These are phyloP conservation scores for Apamea crenata DNA, from an alignment of 2,888 invertebrate genomes.

Conservation along the genomic window DNA sequence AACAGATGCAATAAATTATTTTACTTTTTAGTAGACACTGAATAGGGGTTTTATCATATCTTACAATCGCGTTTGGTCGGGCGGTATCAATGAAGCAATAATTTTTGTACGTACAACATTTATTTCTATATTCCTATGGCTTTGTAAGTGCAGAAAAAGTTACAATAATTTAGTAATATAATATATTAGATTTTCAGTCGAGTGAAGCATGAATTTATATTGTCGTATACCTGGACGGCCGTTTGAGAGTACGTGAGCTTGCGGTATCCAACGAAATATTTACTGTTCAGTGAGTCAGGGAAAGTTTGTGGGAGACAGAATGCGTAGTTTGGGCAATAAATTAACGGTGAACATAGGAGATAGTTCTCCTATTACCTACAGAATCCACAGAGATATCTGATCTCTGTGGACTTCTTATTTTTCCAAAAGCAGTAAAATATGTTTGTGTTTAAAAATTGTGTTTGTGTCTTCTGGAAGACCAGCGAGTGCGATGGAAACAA, in stretches of 20 bases:
- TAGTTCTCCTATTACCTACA: neutral
- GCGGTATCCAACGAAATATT: constrained; percentile 22
- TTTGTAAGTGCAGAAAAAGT: constrained; percentile 7
- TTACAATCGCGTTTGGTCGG: constrained; percentile 50
- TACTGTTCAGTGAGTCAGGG: constrained; percentile 20
- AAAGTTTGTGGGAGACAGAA: constrained; percentile 35
- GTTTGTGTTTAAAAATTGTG: constrained; percentile 8
- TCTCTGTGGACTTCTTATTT: constrained; percentile 16
- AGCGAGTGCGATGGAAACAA: constrained; percentile 33
- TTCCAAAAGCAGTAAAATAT: constrained; percentile 13
- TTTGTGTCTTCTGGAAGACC: neutral
- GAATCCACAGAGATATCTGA: constrained; percentile 6
- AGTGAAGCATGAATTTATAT: neutral
- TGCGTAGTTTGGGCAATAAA: constrained; percentile 47
- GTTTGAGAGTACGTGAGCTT: neutral
- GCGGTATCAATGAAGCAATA: constrained; percentile 65
- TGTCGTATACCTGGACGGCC: constrained; percentile 16
- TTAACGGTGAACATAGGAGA: constrained; percentile 28
- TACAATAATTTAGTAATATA: constrained; percentile 13
- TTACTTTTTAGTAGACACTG: constrained; percentile 53
- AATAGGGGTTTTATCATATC: constrained; percentile 70
- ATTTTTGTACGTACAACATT: constrained; percentile 48
- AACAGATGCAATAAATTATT: constrained; percentile 67
- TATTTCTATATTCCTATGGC: constrained; percentile 29
- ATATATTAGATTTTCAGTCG: constrained; percentile 4